Evolutionary conservation across 2,888 invertebrate species (phyloP).

Genomic region (Galeopsomyia nigrocyanea): DNA sequence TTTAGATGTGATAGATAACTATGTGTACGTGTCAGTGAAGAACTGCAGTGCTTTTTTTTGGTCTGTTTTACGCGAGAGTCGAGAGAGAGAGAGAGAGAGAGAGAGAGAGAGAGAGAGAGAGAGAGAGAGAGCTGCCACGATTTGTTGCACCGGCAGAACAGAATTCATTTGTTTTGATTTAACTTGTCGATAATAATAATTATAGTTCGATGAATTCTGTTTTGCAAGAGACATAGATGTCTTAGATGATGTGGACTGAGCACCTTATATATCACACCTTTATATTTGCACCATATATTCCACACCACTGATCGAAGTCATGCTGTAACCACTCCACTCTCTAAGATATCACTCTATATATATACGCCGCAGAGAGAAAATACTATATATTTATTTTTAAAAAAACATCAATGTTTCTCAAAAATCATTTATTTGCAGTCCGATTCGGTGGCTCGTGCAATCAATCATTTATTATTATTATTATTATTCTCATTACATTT

Average conservation of each 20-base stretch:
- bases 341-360: conserved; percentile 50
- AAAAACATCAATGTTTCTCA: conserved; percentile 17
- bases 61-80: too few species aligned
- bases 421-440: conserved; percentile 6
- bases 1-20: too few species aligned
- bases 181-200: neutral
- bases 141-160: conserved; percentile 36
- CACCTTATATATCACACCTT: conserved; percentile 58
- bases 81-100: conserved; percentile 6
- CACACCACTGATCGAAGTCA: conserved; percentile 51
- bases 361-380: neutral
- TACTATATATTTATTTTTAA: neutral
- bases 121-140: conserved; percentile 20
- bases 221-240: conserved; percentile 60
- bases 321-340: conserved; percentile 58
- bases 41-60: too few species aligned
- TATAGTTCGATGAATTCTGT: conserved; percentile 22
- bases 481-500: too few species aligned
- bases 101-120: too few species aligned
- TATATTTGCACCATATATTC: conserved; percentile 62
- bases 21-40: too few species aligned
- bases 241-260: conserved; percentile 67
- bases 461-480: too few species aligned
- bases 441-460: conserved; percentile 49
- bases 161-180: conserved; percentile 12